phyloP scores from a whole-genome alignment of 2,888 invertebrate genomes.

The Agrochola macilenta region DNA sequence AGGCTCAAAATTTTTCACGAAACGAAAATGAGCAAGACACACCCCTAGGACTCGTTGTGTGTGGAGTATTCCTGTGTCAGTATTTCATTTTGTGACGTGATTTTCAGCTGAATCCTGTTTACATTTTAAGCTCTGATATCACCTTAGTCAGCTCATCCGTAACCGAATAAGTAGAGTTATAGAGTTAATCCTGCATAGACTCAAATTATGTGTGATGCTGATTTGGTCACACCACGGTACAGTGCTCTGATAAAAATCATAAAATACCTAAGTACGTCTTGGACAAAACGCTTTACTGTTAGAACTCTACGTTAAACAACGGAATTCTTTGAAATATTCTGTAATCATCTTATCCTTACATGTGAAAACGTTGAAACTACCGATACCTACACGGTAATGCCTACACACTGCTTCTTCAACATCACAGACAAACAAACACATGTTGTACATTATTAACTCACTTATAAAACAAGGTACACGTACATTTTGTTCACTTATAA shows the following conservation, averaged over 20 bases:
- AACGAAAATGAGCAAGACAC: conserved; percentile 87
- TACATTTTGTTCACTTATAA: conserved; percentile 61
- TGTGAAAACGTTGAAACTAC: too few species aligned
- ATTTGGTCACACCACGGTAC: too few species aligned
- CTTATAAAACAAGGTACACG: conserved; percentile 54
- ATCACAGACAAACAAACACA: conserved; percentile 25
- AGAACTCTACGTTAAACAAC: not conserved
- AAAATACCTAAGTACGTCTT: not conserved
- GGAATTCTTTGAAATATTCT: not conserved
- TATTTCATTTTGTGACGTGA: conserved; percentile 78
- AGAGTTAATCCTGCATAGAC: not conserved
- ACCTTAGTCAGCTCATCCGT: not conserved
- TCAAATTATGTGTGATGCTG: too few species aligned
- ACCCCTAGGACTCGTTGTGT: conserved; percentile 80
- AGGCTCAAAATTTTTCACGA: conserved; percentile 86
- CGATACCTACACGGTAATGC: not conserved
- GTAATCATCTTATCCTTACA: too few species aligned
- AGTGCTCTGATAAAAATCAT: not conserved
- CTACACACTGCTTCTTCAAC: not conserved
- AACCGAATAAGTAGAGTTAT: not conserved
- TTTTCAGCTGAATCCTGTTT: conserved; percentile 69
- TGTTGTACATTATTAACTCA: conserved; percentile 31
- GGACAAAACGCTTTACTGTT: too few species aligned
- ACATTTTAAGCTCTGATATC: not conserved
- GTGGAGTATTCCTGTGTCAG: conserved; percentile 73